Conservation (phyloP, 2,888 invertebrate species). For the Actias luna region DNA sequence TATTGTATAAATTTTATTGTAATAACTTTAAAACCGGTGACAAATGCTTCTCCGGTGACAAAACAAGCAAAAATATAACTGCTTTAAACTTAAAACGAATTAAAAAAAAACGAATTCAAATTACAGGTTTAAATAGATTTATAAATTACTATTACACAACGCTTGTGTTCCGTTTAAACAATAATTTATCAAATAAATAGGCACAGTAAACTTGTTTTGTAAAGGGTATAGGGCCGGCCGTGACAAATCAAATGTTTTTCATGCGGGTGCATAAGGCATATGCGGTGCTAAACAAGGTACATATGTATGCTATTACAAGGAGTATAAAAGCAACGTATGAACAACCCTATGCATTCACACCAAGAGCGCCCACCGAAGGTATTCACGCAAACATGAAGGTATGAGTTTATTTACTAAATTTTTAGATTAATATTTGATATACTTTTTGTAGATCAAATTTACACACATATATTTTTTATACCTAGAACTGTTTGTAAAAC, state of each 20-base stretch:
- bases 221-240: conserved; percentile 57
- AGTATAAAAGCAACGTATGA: conserved; percentile 62
- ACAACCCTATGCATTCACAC: conserved; percentile 61
- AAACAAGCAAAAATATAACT: too few species aligned
- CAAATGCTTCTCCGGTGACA: too few species aligned
- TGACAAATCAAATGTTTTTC: conserved; percentile 57
- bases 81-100: too few species aligned
- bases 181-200: conserved; percentile 16
- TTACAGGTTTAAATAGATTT: neutral
- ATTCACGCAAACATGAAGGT: conserved; percentile 71
- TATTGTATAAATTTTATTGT: too few species aligned
- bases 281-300: conserved; percentile 30
- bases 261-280: conserved; percentile 43
- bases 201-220: conserved; percentile 38
- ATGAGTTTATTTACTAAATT: conserved; percentile 26
- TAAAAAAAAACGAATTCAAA: too few species aligned
- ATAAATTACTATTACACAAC: neutral
- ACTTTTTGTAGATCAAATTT: too few species aligned
- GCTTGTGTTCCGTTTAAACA: neutral
- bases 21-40: too few species aligned
- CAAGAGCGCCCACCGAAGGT: conserved; percentile 50
- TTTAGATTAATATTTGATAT: neutral
- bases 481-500: too few species aligned
- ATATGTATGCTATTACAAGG: too few species aligned
- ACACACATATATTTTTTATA: too few species aligned